Conservation (phyloP, 2,888 invertebrate genomes). For the Melanophora roralis region DNA sequence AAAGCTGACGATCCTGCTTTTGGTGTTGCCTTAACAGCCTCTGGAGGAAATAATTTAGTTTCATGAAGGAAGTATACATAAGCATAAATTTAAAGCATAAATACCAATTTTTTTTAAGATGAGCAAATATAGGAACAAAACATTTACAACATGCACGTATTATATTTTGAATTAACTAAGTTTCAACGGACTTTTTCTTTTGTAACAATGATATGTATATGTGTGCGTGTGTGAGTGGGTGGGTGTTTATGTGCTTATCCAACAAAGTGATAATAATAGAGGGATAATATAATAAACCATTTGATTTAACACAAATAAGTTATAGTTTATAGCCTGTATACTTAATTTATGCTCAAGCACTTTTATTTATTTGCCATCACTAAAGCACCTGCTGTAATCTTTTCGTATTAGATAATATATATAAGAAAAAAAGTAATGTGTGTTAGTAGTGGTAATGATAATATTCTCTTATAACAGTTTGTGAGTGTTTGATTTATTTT, state of each 20-base stretch:
- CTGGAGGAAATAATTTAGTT: not conserved
- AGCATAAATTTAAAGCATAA: conserved; percentile 19
- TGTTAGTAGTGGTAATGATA: no score
- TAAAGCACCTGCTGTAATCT: no score
- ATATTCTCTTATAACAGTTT: no score
- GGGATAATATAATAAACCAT: not conserved
- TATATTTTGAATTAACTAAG: not conserved
- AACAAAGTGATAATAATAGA: not conserved
- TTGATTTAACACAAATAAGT: not conserved
- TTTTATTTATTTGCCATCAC: no score
- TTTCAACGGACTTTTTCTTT: not conserved
- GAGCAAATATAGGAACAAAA: conserved; percentile 11
- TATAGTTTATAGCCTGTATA: no score
- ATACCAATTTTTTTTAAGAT: conserved; percentile 2
- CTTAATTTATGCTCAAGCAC: no score
- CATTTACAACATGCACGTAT: not conserved
- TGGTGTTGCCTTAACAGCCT: not conserved
- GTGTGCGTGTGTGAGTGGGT: not conserved
- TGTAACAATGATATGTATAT: no score
- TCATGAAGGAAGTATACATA: not conserved
- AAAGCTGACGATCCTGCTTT: no score
- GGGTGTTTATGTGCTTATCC: no score
- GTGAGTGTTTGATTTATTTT: no score
- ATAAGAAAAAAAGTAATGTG: no score
- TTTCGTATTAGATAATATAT: no score